These are phyloP conservation scores for Callinectes sapidus DNA, from an alignment of 2,888 invertebrate species.

Conservation along the genomic window DNA sequence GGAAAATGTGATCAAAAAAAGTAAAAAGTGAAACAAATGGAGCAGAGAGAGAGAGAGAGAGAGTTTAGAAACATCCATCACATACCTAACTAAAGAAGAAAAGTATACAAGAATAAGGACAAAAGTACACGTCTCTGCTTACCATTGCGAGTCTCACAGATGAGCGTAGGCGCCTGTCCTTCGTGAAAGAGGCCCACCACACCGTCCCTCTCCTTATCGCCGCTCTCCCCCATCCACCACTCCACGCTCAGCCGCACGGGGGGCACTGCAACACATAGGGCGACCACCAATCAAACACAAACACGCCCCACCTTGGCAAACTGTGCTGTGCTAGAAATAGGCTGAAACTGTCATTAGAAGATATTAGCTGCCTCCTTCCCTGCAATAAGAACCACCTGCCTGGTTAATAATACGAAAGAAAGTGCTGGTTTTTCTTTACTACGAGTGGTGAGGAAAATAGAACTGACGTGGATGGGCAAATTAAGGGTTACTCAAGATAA, in stretches of 20 bases:
- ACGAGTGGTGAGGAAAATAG: not conserved
- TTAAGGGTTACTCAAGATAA: not conserved
- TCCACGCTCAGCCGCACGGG: conserved; percentile 44
- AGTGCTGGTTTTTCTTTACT: not conserved
- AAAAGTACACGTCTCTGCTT: not conserved
- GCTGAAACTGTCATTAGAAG: not conserved
- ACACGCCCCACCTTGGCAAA: not conserved
- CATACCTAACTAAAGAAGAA: too few relatives aligned
- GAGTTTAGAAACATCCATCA: too few relatives aligned
- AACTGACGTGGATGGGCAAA: not conserved
- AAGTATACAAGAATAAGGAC: not conserved
- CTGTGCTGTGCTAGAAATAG: not conserved
- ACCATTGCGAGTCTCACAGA: conserved; percentile 56
- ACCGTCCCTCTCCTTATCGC: conserved; percentile 17
- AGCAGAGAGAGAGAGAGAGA: too few relatives aligned
- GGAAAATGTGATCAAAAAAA: not conserved
- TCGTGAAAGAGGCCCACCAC: conserved; percentile 54
- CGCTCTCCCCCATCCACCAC: conserved; percentile 54
- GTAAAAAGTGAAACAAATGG: not conserved
- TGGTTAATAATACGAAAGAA: not conserved
- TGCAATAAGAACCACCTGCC: not conserved
- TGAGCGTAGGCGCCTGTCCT: conserved; percentile 49
- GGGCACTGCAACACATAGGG: conserved; percentile 39
- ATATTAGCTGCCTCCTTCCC: not conserved
- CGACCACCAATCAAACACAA: not conserved